Evolutionary conservation across 2,888 invertebrate species (phyloP).

Genomic region (Lepetodrilus schrolli): DNA sequence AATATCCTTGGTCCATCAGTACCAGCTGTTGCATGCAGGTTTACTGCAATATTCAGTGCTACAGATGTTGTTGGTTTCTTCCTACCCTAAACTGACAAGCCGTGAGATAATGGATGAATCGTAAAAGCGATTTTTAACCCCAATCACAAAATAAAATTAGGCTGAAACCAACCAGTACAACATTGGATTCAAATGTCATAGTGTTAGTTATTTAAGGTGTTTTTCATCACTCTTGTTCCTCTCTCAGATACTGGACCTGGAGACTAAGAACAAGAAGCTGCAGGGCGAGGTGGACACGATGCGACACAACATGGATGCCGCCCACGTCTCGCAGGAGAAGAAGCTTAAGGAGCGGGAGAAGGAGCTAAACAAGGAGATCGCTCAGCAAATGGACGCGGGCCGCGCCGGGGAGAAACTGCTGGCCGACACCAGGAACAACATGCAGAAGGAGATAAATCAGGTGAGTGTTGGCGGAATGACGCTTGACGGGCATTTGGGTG

Average conservation of each 20-base stretch:
- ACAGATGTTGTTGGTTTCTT: too few species aligned
- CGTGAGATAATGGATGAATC: too few species aligned
- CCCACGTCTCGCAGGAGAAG: slow-evolving; percentile 30
- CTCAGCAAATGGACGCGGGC: slow-evolving; percentile 34
- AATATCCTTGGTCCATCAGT: too few species aligned
- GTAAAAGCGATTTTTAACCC: too few species aligned
- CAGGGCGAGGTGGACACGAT: slow-evolving; percentile 36
- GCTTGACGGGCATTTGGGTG: not conserved
- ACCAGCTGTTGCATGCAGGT: too few species aligned
- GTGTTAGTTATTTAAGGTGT: too few species aligned
- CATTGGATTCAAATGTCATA: too few species aligned
- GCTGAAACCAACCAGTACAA: too few species aligned
- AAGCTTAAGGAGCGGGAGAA: slow-evolving; percentile 41
- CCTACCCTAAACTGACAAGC: too few species aligned
- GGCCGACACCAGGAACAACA: slow-evolving; percentile 35
- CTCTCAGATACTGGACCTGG: slow-evolving; percentile 35
- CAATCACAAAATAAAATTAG: too few species aligned
- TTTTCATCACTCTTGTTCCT: too few species aligned
- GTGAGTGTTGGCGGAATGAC: slow-evolving; percentile 17
- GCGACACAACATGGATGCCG: slow-evolving; percentile 41
- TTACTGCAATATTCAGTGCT: too few species aligned
- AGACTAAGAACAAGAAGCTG: slow-evolving; percentile 40
- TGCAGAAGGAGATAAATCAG: slow-evolving; percentile 39
- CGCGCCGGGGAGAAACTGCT: slow-evolving; percentile 31
- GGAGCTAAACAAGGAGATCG: slow-evolving; percentile 37